Conservation (phyloP, 2,888 invertebrate genomes). For the Lycophotia porphyrea region DNA sequence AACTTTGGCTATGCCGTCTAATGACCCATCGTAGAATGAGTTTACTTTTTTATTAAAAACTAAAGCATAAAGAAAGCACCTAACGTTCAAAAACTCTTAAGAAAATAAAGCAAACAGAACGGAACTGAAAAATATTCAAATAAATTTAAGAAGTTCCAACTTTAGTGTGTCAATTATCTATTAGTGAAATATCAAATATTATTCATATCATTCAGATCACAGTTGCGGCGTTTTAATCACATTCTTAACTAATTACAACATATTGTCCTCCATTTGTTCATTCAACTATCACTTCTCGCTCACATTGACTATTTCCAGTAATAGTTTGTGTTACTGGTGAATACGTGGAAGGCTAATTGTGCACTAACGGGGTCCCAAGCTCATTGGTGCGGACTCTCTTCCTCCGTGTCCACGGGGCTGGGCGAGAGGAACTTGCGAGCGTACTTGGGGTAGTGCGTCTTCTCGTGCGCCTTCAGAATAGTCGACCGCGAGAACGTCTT, state of each 20-base stretch:
- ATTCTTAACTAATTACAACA: conserved; percentile 90
- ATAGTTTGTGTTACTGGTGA: conserved; percentile 75
- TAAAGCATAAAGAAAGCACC: conserved; percentile 88
- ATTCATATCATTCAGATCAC: conserved; percentile 91
- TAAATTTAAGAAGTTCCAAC: conserved; percentile 82
- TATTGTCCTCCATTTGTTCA: conserved; percentile 89
- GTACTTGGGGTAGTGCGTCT: conserved; percentile 97
- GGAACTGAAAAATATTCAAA: conserved; percentile 74
- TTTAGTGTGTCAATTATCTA: conserved; percentile 88
- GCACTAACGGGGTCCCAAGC: conserved; percentile 72
- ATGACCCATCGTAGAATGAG: conserved; percentile 78
- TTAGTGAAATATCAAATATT: conserved; percentile 90
- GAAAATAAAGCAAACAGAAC: conserved; percentile 76
- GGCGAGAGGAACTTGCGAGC: conserved; percentile 97
- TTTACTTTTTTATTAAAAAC: conserved; percentile 75
- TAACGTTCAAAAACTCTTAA: conserved; percentile 78
- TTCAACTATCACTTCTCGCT: conserved; percentile 81
- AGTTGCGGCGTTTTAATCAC: conserved; percentile 91
- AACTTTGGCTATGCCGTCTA: conserved; percentile 90
- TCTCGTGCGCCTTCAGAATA: conserved; percentile 97
- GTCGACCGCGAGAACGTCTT: conserved; percentile 97
- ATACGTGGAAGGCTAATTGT: conserved; percentile 76
- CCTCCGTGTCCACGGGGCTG: conserved; percentile 95
- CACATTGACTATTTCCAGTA: conserved; percentile 83
- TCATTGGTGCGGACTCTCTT: conserved; percentile 94